A percentile compares a stretch with the other conserved stretches of the same genome.
These are phyloP conservation scores for Dendrolimus houi DNA, from an alignment of 2,888 invertebrate genomes.

Conservation along the genomic window DNA sequence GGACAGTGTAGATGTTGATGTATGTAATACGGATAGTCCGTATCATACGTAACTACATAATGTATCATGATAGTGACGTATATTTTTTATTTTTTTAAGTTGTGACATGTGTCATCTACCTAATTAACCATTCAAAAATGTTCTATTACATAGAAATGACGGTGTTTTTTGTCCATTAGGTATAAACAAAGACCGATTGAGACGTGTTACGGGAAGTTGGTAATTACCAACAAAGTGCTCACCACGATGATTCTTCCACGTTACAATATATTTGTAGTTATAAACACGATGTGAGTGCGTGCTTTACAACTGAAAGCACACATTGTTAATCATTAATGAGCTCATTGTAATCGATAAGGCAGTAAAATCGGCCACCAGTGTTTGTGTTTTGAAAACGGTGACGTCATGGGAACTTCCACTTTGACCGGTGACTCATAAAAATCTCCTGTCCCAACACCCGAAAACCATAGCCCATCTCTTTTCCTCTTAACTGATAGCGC, in stretches of 20 bases:
- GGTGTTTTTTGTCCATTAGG: neutral
- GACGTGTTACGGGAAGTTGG: neutral
- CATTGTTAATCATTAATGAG: slow-evolving; percentile 18
- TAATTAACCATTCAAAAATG: too few relatives aligned
- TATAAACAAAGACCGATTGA: neutral
- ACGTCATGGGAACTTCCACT: slow-evolving; percentile 35
- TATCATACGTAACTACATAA: too few relatives aligned
- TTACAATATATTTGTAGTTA: slow-evolving; percentile 3
- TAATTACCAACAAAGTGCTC: neutral
- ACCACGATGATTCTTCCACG: neutral
- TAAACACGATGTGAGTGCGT: slow-evolving; percentile 11
- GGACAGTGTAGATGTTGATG: too few relatives aligned
- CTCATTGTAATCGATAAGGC: slow-evolving; percentile 25
- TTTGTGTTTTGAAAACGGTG: slow-evolving; percentile 24
- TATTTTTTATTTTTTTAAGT: too few relatives aligned
- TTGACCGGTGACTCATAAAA: slow-evolving; percentile 27
- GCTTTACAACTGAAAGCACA: slow-evolving; percentile 16
- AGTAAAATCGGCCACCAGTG: slow-evolving; percentile 25
- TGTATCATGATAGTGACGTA: too few relatives aligned
- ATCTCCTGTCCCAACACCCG: slow-evolving; percentile 20
- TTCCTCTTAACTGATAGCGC: slow-evolving; percentile 2
- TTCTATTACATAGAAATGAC: neutral
- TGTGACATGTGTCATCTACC: too few relatives aligned
- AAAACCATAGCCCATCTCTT: slow-evolving; percentile 5
- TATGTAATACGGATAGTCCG: too few relatives aligned